Base-by-base conservation (phyloP, 1,140 invertebrate species). In the Brachionus manjavacas region DNA sequence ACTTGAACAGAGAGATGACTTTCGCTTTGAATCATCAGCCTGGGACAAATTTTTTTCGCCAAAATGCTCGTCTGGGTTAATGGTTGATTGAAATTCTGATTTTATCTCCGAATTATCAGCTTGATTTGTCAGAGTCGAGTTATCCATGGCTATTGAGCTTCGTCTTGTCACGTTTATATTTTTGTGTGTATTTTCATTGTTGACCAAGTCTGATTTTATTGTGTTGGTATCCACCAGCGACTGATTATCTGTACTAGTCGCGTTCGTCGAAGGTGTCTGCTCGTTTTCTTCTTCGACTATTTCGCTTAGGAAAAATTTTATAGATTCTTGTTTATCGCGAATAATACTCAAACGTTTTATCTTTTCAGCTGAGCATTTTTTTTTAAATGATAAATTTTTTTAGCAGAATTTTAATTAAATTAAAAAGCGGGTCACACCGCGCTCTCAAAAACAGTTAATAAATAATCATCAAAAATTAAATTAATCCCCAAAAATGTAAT, bases 211-310 rank as follows among this genome's bases (percentile, higher is more conserved):
- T 49, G 43, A 49, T 41, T 16, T 72, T 16, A 46, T 23, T 6
- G 52, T 76, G 12, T 3, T 49, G 11, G 41, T 23, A 12, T 25
- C 25, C n/a, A 25, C 43, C 25, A 64, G 20, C 12, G 23, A 43
- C 12, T 64, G 49, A 60, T 28, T 81, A 12, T 81, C 52, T 16
- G 46, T 0, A 41, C 35, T 16, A 60, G 64, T 66, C 31, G 79
- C 39, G 25, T 23, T 46, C 41, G 52, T 25, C 4, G 20, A 60
- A 9, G 52, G 20, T n/a, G 52, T 39, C 23, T 68, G 76, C 28
- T 81, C 52, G 79, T 64, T 68, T 41, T 68, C 79, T 81, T 81
- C 79, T 81, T 81, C 79, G 11, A 64, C 79, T 81, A 81, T 81
- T 64, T 81, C 64, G 31, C 64, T 81, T 25, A 81, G 64, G 52